Evolutionary conservation across 2,113 vertebrate genomes (phyloP).

Genomic region (Plecturocebus donacophilus): DNA sequence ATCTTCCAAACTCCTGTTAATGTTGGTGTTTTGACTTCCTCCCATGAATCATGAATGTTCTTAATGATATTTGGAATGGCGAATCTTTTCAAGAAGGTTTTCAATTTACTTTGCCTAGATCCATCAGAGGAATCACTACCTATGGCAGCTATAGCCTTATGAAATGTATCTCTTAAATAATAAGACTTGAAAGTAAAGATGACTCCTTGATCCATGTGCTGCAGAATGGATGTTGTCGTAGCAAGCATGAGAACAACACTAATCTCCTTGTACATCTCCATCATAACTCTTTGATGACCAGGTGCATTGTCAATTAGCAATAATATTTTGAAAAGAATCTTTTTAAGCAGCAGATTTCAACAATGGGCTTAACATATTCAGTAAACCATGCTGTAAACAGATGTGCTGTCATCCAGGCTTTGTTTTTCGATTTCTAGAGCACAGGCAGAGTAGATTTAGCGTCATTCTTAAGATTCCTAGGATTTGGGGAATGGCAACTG

Average conservation of each 20-base stretch:
- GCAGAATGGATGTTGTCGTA: not conserved
- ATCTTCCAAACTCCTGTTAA: not conserved
- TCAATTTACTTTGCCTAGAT: not conserved
- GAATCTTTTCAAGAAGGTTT: not conserved
- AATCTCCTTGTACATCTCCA: not conserved
- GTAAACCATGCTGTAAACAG: not conserved
- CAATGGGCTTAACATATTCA: not conserved
- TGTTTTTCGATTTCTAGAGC: not conserved
- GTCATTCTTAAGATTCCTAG: not conserved
- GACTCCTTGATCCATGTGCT: not conserved
- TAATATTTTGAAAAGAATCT: not conserved
- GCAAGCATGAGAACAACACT: not conserved
- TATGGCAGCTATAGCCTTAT: not conserved
- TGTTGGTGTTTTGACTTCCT: not conserved
- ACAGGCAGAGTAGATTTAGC: not conserved
- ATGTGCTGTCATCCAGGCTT: not conserved
- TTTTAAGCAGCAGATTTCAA: not conserved
- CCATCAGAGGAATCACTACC: not conserved
- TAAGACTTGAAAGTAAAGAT: not conserved
- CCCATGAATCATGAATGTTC: not conserved
- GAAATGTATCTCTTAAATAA: not conserved
- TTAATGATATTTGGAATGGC: not conserved
- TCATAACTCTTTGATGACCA: not conserved
- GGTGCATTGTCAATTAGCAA: not conserved
- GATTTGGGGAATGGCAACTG: not conserved